phyloP scores from a whole-genome alignment of 2,113 vertebrate species.

The Clarias magur region DNA sequence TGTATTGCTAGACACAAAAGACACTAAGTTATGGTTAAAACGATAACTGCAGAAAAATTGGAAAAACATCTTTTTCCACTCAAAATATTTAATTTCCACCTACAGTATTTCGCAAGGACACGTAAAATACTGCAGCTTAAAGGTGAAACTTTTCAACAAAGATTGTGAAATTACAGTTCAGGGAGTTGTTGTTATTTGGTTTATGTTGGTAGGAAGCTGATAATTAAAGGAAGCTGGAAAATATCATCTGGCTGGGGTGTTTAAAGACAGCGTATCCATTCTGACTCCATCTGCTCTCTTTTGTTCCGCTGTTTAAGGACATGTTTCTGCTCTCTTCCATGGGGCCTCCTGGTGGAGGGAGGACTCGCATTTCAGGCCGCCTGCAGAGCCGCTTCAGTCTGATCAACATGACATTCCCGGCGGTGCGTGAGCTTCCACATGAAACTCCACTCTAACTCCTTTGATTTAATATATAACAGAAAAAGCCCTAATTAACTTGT shows the following conservation, averaged over 20 bases:
- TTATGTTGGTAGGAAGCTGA: not conserved
- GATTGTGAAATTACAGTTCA: not conserved
- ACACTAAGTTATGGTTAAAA: not conserved
- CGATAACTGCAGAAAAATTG: not conserved
- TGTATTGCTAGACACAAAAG: not conserved
- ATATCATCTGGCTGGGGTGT: not conserved
- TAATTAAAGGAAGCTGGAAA: not conserved
- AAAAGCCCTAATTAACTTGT: slow-evolving; percentile 19
- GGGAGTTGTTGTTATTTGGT: not conserved
- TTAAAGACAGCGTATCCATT: not conserved
- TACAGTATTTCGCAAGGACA: not conserved
- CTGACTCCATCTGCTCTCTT: slow-evolving; percentile 10
- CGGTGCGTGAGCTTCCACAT: slow-evolving; percentile 69
- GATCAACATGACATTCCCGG: slow-evolving; percentile 89
- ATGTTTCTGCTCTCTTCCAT: slow-evolving; percentile 86
- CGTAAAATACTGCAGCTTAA: not conserved
- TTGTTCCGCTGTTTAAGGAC: slow-evolving; percentile 67
- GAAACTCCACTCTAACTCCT: not conserved
- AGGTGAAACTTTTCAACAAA: not conserved
- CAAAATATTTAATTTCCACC: not conserved
- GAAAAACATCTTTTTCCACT: not conserved
- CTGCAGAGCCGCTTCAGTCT: slow-evolving; percentile 87
- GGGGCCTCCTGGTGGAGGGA: slow-evolving; percentile 86
- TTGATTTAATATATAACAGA: slow-evolving; percentile 12
- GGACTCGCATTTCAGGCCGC: slow-evolving; percentile 79